These are phyloP conservation scores for Pelecanoides urinatrix DNA, from an alignment of 2,113 vertebrate species.

Conservation along the genomic window DNA sequence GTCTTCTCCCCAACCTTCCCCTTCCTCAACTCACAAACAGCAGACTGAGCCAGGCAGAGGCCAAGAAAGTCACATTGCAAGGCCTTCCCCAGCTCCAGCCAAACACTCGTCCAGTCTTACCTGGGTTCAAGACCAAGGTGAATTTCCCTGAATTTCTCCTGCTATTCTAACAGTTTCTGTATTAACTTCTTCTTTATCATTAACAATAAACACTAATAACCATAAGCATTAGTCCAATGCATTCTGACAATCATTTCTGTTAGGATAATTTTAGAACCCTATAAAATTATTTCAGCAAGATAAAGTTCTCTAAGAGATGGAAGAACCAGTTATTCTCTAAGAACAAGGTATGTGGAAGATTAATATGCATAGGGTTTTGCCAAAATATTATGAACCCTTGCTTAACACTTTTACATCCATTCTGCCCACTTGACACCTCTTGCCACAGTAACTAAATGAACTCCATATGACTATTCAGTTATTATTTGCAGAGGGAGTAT, in stretches of 20 bases:
- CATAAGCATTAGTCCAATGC: background rate
- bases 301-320: background rate
- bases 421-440: background rate
- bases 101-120: background rate
- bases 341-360: background rate
- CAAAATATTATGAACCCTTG: background rate
- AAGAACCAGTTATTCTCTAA: background rate
- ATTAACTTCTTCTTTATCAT: background rate
- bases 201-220: constrained; percentile 2
- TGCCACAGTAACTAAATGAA: background rate
- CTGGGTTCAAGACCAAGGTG: background rate
- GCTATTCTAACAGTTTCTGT: background rate
- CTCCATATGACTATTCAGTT: background rate
- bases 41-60: background rate
- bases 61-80: background rate
- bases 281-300: background rate
- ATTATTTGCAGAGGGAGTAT: background rate
- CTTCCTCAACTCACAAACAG: background rate
- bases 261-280: background rate
- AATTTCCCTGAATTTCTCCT: background rate
- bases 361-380: background rate
- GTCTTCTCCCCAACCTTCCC: background rate
- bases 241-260: constrained; percentile 10
- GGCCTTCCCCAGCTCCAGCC: background rate
- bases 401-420: background rate